A percentile compares a stretch with the other conserved stretches of the same genome.
These are phyloP conservation scores for Paramisgurnus dabryanus DNA, from an alignment of 2,113 vertebrate genomes.

Conservation along the genomic window DNA sequence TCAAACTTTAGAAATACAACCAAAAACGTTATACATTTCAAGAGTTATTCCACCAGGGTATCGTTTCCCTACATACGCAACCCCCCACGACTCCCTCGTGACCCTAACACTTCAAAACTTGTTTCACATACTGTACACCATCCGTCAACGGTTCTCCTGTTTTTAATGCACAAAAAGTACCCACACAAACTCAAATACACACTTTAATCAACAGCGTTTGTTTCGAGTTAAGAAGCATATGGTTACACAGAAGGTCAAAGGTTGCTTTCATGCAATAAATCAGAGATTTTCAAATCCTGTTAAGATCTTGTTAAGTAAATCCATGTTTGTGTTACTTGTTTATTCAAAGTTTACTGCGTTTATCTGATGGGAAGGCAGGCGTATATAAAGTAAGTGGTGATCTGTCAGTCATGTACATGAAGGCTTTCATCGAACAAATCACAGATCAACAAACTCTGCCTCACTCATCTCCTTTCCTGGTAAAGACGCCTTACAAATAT, in stretches of 20 bases:
- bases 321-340: conserved; percentile 10
- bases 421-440: conserved; percentile 27
- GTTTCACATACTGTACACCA: neutral
- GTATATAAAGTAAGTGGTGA: neutral
- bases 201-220: neutral
- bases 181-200: conserved; percentile 10
- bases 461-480: conserved; percentile 5
- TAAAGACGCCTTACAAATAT: conserved; percentile 8
- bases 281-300: conserved; percentile 10
- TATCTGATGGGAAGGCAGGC: neutral
- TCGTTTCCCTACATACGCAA: too few relatives aligned
- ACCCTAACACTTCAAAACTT: neutral
- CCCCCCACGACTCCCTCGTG: too few relatives aligned
- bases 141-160: neutral
- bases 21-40: too few relatives aligned
- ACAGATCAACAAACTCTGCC: conserved; percentile 11
- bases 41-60: too few relatives aligned
- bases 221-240: conserved; percentile 7
- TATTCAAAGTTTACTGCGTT: conserved; percentile 6
- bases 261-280: conserved; percentile 21
- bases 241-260: conserved; percentile 4
- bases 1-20: too few relatives aligned
- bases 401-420: conserved; percentile 11
- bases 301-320: neutral
- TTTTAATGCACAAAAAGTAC: neutral